Evolutionary conservation across 2,888 invertebrate genomes (phyloP), one percentile per base, ranked within the genome.

Genomic region (Eupithecia dodoneata): DNA sequence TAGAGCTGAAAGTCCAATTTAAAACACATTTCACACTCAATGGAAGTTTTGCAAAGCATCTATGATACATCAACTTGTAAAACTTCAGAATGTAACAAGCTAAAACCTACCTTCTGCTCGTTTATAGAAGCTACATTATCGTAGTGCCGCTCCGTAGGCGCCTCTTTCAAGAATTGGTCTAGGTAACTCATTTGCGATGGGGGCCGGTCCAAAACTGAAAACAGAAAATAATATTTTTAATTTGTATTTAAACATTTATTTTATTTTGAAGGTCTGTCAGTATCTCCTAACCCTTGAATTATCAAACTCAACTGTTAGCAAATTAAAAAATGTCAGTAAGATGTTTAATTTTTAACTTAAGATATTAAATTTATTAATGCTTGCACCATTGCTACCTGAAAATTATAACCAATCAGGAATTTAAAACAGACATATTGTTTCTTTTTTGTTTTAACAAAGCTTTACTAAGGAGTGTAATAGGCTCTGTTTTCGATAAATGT

Each of bases 161-260:
- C 92, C 47, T 98, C 98, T 89, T 98, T 98, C 85, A 98, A 95
- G 91, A 99, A 98, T 88, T 98, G 98, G 89, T 98, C 98, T 89
- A 98, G 93, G 92, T 98, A 98, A 82, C 98, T 98, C 97, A 98
- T 97, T 93, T 98, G 98, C 52, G 98, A 98, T 59, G 98, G 97
- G 73, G 98, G 98, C 83, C 98, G 96, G 89, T 98, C 98, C 94
- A 98, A 92, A 94, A 98, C 98, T 98, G 96, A 81, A 92, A 93
- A 49, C 2, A 63, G 59, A 73, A 67, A 73, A 63, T 3, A 30
- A 66, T 13, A 66, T 67, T 44, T 44, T 2, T 6, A 44, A 15
- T 67, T 52, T 67, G 41, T 67, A n/a, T 45, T 10, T 42, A 4
- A 42, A 3, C 2, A 42, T 42, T 66, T n/a, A 4, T 44, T 67